A percentile compares a stretch with the other conserved stretches of the same genome.
These are phyloP conservation scores for Macaca mulatta DNA, from an alignment of 2,113 vertebrate species.

Conservation along the genomic window DNA sequence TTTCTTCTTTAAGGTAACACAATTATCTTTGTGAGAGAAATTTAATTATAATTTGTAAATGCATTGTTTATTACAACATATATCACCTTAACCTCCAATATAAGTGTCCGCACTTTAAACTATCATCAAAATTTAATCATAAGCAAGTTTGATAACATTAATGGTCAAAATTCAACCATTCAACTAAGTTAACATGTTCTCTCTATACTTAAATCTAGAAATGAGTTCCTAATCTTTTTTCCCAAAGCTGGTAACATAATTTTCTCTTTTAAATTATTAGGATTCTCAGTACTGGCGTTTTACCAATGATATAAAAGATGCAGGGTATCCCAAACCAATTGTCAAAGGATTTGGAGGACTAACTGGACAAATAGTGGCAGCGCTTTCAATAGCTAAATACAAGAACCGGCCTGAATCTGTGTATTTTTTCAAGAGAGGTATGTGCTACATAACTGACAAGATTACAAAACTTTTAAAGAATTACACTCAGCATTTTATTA, in stretches of 20 bases:
- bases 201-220: neutral
- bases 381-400: slow-evolving; percentile 91
- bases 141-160: neutral
- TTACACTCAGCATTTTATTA: slow-evolving; percentile 32
- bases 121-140: slow-evolving; percentile 11
- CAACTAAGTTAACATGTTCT: neutral
- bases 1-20: slow-evolving; percentile 94
- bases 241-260: neutral
- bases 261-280: slow-evolving; percentile 79
- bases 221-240: neutral
- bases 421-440: slow-evolving; percentile 97
- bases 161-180: neutral
- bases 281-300: slow-evolving; percentile 94
- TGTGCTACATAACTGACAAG: neutral
- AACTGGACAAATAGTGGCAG: slow-evolving; percentile 89
- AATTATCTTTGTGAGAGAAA: neutral
- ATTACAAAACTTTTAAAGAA: neutral
- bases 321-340: slow-evolving; percentile 89
- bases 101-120: neutral
- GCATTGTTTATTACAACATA: neutral
- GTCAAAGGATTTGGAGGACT: slow-evolving; percentile 91
- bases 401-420: slow-evolving; percentile 90
- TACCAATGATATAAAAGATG: slow-evolving; percentile 90
- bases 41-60: neutral
- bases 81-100: neutral